Conservation (phyloP, 2,113 vertebrate species). For the Rana temporaria region DNA sequence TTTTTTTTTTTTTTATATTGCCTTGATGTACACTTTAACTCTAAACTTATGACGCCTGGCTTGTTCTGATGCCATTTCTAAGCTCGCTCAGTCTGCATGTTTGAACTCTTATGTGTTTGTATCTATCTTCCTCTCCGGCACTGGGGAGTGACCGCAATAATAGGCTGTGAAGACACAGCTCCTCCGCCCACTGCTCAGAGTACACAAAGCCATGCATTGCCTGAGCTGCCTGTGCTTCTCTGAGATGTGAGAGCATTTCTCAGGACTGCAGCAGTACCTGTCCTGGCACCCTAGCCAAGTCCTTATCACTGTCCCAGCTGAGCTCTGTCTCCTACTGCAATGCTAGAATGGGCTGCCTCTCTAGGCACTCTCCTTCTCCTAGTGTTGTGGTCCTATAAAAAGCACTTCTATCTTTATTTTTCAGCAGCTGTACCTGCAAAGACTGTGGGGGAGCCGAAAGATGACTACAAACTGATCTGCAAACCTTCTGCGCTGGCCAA, state of each 20-base stretch:
- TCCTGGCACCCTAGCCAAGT: constrained; percentile 8
- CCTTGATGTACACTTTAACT: no score
- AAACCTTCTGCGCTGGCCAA: constrained; percentile 81
- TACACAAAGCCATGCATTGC: constrained; percentile 9
- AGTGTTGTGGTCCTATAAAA: constrained; percentile 13
- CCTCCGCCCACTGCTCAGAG: not conserved
- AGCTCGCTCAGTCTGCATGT: not conserved
- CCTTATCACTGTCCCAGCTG: not conserved
- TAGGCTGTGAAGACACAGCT: not conserved
- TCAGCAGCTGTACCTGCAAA: not conserved
- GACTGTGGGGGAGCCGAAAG: not conserved
- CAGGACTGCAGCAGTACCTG: not conserved
- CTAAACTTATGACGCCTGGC: no score
- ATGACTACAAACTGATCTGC: constrained; percentile 65
- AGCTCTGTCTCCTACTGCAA: not conserved
- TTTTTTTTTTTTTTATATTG: no score
- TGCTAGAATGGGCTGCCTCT: constrained; percentile 44
- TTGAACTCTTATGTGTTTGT: no score
- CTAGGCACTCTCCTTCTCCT: constrained; percentile 36
- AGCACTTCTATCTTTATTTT: not conserved
- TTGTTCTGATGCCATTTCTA: not conserved
- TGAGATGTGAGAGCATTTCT: not conserved
- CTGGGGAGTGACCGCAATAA: constrained; percentile 33
- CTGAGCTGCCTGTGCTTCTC: not conserved
- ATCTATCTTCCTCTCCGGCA: constrained; percentile 5